A percentile compares a stretch with the other conserved stretches of the same genome.
Conservation (phyloP, 2,797 vertebrate species). For the Anniella stebbinsi region DNA sequence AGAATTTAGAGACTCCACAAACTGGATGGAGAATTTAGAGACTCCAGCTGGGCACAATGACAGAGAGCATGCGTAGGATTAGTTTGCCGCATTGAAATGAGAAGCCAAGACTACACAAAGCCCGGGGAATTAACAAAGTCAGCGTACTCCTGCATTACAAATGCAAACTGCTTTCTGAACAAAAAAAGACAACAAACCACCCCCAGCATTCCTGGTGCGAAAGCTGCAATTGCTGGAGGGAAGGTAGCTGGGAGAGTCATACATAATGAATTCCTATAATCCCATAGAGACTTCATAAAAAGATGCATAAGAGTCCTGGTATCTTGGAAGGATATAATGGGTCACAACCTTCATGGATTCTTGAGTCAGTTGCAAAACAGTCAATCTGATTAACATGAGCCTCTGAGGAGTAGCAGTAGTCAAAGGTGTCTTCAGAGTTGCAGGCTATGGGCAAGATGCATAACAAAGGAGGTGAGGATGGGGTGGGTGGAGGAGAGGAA, state of each 20-base stretch:
- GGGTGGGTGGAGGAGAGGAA: not conserved
- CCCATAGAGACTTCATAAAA: slow-evolving; percentile 59
- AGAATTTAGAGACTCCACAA: no score
- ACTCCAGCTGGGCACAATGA: no score
- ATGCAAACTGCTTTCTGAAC: slow-evolving; percentile 11
- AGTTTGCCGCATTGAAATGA: slow-evolving; percentile 32
- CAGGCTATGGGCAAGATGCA: not conserved
- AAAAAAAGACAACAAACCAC: slow-evolving; percentile 11
- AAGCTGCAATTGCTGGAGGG: slow-evolving; percentile 51
- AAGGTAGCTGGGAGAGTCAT: slow-evolving; percentile 58
- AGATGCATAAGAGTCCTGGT: slow-evolving; percentile 57
- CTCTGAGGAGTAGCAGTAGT: slow-evolving; percentile 11
- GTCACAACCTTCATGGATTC: slow-evolving; percentile 63
- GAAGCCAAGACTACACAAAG: slow-evolving; percentile 36
- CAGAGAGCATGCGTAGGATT: no score
- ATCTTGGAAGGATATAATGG: slow-evolving; percentile 49
- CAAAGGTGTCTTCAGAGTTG: slow-evolving; percentile 34
- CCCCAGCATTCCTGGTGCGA: slow-evolving; percentile 45
- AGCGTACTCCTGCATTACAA: slow-evolving; percentile 29
- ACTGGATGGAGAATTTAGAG: no score
- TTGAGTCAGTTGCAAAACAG: slow-evolving; percentile 38
- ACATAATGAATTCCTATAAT: slow-evolving; percentile 67
- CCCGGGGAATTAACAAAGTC: slow-evolving; percentile 38
- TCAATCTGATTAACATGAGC: slow-evolving; percentile 53
- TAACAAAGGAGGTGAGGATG: not conserved